These are phyloP conservation scores for Gavialis gangeticus DNA, from an alignment of 2,113 vertebrate genomes.

Conservation along the genomic window DNA sequence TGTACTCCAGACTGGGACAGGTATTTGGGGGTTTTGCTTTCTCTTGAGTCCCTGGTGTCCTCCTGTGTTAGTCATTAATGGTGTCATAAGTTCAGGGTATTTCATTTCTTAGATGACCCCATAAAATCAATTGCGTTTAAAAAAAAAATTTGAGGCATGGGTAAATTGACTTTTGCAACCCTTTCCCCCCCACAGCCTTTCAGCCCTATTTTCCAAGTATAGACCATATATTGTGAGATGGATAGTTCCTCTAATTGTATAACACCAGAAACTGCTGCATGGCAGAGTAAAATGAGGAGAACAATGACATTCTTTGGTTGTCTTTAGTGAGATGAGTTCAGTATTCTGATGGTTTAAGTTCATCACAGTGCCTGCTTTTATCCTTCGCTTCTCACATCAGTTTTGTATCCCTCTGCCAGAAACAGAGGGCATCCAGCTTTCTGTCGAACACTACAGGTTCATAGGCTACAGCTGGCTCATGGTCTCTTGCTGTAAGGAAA, in stretches of 20 bases:
- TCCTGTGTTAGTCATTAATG: background rate
- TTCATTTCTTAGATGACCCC: background rate
- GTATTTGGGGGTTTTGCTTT: background rate
- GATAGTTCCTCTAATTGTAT: background rate
- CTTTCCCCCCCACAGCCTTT: no score
- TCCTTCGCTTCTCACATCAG: background rate
- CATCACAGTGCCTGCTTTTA: background rate
- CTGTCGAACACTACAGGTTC: background rate
- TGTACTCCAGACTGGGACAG: background rate
- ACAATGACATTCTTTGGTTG: background rate
- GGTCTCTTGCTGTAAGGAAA: fast-evolving
- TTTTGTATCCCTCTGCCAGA: fast-evolving
- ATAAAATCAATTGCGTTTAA: background rate
- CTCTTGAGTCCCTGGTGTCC: background rate
- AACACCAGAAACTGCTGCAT: background rate
- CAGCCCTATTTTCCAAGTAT: background rate
- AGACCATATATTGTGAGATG: background rate
- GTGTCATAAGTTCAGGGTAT: background rate
- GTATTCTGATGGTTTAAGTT: fast-evolving
- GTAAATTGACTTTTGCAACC: background rate
- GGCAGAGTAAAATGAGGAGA: background rate
- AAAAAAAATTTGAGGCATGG: background rate
- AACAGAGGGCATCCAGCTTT: background rate
- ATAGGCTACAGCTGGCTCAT: background rate
- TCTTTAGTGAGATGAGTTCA: background rate